Percentiles rank a stretch among this genome's conserved stretches.
These are phyloP conservation scores for Perca flavescens DNA, from an alignment of 2,113 vertebrate genomes.

Conservation along the genomic window DNA sequence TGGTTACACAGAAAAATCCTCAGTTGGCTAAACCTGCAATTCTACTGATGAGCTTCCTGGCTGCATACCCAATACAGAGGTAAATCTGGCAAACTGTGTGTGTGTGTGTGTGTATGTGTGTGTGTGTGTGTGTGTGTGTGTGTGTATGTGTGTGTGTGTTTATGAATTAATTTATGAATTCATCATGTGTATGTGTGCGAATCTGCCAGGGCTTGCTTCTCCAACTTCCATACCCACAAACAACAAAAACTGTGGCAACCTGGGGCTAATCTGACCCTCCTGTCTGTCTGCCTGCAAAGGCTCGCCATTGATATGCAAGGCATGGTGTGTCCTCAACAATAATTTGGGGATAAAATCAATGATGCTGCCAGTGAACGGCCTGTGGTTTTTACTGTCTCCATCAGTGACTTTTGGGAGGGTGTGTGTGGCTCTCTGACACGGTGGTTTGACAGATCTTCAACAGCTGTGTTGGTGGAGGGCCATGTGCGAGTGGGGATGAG, in stretches of 20 bases:
- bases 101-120: slow-evolving; percentile 13
- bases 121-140: slow-evolving; percentile 3
- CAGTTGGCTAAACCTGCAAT: slow-evolving; percentile 74
- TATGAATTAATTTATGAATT: background rate
- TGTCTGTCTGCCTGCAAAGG: slow-evolving; percentile 45
- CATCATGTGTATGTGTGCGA: background rate
- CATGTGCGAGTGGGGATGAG: slow-evolving; percentile 72
- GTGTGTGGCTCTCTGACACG: slow-evolving; percentile 65
- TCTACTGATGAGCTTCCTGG: slow-evolving; percentile 78
- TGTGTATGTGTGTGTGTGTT: slow-evolving; percentile 10
- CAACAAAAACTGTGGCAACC: slow-evolving; percentile 56
- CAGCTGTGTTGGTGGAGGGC: slow-evolving; percentile 80
- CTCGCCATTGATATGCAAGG: slow-evolving; percentile 79
- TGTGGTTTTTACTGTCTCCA: slow-evolving; percentile 78
- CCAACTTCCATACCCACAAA: slow-evolving; percentile 55
- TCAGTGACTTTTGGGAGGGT: slow-evolving; percentile 73
- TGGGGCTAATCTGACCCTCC: slow-evolving; percentile 66
- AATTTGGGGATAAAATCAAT: slow-evolving; percentile 83
- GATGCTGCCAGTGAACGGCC: slow-evolving; percentile 76
- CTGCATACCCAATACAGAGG: slow-evolving; percentile 51
- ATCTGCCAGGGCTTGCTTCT: slow-evolving; percentile 51
- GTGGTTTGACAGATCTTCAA: slow-evolving; percentile 81
- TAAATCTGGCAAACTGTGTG: slow-evolving; percentile 58
- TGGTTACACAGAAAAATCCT: slow-evolving; percentile 71
- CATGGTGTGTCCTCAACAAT: slow-evolving; percentile 75